phyloP scores from a whole-genome alignment of 2,113 vertebrate genomes.

The Chloropsis hardwickii region DNA sequence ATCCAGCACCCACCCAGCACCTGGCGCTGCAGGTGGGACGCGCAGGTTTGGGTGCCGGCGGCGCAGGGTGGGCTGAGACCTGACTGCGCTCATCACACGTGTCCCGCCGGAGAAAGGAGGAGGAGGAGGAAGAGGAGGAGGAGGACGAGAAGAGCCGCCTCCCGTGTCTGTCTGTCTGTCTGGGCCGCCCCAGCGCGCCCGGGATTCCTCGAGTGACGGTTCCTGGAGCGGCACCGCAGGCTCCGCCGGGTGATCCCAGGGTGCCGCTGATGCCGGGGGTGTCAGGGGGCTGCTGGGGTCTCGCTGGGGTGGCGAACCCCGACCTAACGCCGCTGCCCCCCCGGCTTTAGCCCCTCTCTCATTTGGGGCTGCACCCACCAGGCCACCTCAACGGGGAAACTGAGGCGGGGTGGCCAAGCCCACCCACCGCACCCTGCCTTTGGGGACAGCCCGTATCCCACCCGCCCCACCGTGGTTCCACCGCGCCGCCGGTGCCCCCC shows the following conservation, averaged over 20 bases:
- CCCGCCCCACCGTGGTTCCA: no score
- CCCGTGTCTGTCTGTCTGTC: not conserved
- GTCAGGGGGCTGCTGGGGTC: not conserved
- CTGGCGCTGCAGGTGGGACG: not conserved
- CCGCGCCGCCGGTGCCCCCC: no score
- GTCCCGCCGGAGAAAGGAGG: not conserved
- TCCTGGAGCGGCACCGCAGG: not conserved
- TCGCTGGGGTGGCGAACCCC: not conserved
- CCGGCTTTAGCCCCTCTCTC: no score
- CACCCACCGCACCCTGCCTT: no score
- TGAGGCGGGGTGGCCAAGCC: no score
- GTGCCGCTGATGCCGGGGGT: not conserved
- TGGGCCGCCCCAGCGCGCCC: not conserved
- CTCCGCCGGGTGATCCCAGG: not conserved
- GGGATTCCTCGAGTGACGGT: constrained; percentile 26
- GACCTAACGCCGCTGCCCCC: not conserved
- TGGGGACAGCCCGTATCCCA: no score
- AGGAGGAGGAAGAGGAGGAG: not conserved
- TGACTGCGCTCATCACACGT: not conserved
- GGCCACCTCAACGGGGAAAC: no score
- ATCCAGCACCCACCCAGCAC: not conserved
- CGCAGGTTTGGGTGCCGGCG: not conserved
- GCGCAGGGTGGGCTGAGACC: not conserved
- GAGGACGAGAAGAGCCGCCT: not conserved
- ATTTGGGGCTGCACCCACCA: no score